Percentiles rank a stretch among this genome's conserved stretches.
These are phyloP conservation scores for Crocodylus rhombifer DNA, from an alignment of 2,797 vertebrate genomes.

Conservation along the genomic window DNA sequence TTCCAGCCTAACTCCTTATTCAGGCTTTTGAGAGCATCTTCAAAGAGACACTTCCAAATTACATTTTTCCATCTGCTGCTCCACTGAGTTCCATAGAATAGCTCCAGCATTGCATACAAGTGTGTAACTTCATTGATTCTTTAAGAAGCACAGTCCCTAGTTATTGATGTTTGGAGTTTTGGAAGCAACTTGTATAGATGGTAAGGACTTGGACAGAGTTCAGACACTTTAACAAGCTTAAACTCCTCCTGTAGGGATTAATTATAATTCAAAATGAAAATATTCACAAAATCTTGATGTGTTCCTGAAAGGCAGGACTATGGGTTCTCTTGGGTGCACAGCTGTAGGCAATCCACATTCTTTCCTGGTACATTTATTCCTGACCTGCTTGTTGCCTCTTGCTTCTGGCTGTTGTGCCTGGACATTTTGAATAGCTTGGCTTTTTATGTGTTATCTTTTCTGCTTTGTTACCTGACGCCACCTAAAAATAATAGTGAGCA, in stretches of 20 bases:
- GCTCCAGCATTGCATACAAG: background rate
- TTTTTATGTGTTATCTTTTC: background rate
- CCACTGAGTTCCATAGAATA: background rate
- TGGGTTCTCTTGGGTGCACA: background rate
- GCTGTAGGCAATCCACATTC: background rate
- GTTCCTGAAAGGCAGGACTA: background rate
- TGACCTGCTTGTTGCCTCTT: background rate
- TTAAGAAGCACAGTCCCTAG: background rate
- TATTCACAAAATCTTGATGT: background rate
- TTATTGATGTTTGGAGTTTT: background rate
- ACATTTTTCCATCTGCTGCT: background rate
- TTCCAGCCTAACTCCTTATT: background rate
- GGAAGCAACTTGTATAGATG: background rate
- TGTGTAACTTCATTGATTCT: background rate
- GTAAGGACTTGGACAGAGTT: background rate
- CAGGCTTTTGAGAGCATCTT: background rate
- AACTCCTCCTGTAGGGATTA: background rate
- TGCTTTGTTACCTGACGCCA: background rate
- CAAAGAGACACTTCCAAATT: background rate
- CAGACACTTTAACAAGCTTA: background rate
- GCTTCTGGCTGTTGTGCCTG: background rate
- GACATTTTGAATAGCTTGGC: background rate
- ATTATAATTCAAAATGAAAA: background rate
- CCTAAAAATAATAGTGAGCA: background rate
- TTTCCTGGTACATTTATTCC: background rate